phyloP scores from a whole-genome alignment of 2,888 invertebrate species.

The Drosophila siamana region DNA sequence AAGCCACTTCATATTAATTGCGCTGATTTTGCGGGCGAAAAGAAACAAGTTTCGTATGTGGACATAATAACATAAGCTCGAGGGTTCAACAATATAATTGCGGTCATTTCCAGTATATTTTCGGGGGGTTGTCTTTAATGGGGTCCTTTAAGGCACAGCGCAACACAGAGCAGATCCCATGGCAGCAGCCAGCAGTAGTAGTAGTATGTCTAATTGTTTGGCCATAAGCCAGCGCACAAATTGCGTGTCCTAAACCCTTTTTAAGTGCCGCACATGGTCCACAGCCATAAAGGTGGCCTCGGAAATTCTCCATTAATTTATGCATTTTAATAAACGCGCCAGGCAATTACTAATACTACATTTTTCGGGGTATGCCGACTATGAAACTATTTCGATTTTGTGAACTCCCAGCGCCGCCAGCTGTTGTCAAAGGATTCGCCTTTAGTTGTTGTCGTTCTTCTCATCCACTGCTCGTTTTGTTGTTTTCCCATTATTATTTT shows the following conservation, averaged over 20 bases:
- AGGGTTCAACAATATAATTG: conserved; percentile 80
- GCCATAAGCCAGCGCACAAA: conserved; percentile 59
- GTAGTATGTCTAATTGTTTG: conserved; percentile 62
- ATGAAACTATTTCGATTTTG: conserved; percentile 54
- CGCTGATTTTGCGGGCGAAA: conserved; percentile 73
- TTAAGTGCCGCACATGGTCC: conserved; percentile 57
- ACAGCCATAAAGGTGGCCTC: conserved; percentile 48
- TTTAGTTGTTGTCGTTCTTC: not conserved
- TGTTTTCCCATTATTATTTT: conserved; percentile 47
- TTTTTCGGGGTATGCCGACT: conserved; percentile 40
- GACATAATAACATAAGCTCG: conserved; percentile 41
- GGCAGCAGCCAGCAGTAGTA: no score
- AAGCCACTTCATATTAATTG: conserved; percentile 85
- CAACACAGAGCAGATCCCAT: conserved; percentile 1
- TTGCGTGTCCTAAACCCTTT: conserved; percentile 61
- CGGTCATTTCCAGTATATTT: conserved; percentile 79
- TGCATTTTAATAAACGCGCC: conserved; percentile 82
- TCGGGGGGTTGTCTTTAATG: conserved; percentile 40
- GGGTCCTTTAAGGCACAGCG: conserved; percentile 6
- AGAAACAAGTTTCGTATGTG: conserved; percentile 28
- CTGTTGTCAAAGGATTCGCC: conserved; percentile 74
- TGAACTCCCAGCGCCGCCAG: conserved; percentile 44
- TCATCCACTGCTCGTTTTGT: conserved; percentile 1
- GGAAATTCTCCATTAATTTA: conserved; percentile 74
- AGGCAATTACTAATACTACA: conserved; percentile 70